These are phyloP conservation scores for Oegoconia quadripuncta DNA, from an alignment of 2,888 invertebrate genomes.

Conservation along the genomic window DNA sequence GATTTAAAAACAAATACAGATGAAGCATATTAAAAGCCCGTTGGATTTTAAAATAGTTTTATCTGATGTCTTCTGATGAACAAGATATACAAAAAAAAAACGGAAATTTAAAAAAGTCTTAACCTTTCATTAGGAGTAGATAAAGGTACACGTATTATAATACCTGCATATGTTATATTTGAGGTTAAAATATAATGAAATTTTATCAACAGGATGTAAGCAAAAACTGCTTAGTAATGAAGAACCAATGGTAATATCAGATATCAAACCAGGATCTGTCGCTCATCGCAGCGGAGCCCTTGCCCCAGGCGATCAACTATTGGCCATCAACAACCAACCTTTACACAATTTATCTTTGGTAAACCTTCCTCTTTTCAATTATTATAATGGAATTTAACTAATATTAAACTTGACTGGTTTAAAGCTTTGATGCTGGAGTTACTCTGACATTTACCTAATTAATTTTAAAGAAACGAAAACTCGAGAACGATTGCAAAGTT, in stretches of 20 bases:
- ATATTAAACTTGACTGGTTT: too few relatives aligned
- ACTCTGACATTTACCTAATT: not conserved
- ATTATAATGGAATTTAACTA: too few relatives aligned
- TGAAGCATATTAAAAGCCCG: too few relatives aligned
- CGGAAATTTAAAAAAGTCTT: not conserved
- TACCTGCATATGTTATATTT: too few relatives aligned
- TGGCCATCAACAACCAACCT: slow-evolving; percentile 92
- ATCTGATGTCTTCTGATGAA: too few relatives aligned
- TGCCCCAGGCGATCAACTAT: slow-evolving; percentile 90
- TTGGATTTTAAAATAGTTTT: too few relatives aligned
- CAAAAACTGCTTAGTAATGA: slow-evolving; percentile 74
- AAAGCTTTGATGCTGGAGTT: too few relatives aligned
- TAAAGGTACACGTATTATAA: too few relatives aligned
- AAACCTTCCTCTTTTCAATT: slow-evolving; percentile 18
- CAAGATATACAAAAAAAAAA: not conserved
- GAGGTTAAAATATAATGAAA: not conserved
- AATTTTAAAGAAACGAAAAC: not conserved
- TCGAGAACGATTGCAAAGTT: not conserved
- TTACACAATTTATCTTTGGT: slow-evolving; percentile 85
- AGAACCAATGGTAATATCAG: slow-evolving; percentile 91
- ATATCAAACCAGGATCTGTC: slow-evolving; percentile 93
- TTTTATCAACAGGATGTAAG: slow-evolving; percentile 53
- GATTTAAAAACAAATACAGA: too few relatives aligned
- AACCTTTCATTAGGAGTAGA: too few relatives aligned
- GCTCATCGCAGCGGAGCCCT: slow-evolving; percentile 94